Evolutionary conservation across 2,888 invertebrate species (phyloP).

Genomic region (Cosmia pyralina): DNA sequence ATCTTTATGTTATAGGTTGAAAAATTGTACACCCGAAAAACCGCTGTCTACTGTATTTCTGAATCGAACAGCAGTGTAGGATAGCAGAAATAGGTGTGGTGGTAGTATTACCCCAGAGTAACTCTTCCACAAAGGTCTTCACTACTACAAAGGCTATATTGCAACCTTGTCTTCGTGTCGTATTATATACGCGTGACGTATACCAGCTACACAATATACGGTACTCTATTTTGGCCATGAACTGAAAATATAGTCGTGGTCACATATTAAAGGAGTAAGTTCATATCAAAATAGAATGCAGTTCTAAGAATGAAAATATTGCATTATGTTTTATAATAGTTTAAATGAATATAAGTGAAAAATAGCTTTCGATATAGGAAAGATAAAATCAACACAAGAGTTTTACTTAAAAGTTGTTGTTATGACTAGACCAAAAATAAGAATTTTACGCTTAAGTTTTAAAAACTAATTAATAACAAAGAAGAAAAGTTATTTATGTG

Average conservation of each 20-base stretch:
- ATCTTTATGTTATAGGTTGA: no score
- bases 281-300: neutral
- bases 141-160: no score
- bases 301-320: neutral
- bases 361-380: neutral
- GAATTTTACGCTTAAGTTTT: neutral
- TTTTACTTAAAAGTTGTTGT: neutral
- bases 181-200: constrained; percentile 6
- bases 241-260: neutral
- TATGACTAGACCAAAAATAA: neutral
- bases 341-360: neutral
- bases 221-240: constrained; percentile 48
- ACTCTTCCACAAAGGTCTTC: neutral
- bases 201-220: neutral
- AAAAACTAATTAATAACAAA: neutral
- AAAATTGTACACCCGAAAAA: no score
- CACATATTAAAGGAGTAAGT: neutral
- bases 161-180: neutral
- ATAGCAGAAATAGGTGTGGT: no score
- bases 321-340: neutral
- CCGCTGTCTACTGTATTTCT: no score
- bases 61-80: no score
- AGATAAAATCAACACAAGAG: no score
- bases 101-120: neutral
- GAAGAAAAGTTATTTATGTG: neutral